Base-by-base conservation (phyloP, 2,797 vertebrate species). In the Yasuhikotakia modesta region DNA sequence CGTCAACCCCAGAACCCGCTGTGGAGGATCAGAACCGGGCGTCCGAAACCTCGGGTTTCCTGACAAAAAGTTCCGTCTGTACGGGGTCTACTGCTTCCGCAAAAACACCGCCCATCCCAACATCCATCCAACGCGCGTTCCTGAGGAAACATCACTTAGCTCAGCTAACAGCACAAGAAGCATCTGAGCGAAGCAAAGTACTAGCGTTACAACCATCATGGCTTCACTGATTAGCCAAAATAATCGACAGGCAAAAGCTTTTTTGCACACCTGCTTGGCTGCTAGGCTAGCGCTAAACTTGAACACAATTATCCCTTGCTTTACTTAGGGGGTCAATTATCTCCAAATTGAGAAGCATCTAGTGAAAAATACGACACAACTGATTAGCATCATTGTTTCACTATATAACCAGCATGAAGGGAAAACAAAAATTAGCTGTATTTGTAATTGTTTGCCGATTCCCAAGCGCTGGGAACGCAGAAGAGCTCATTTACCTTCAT, bases 31-130 rank as follows among this genome's bases (percentile, higher is more conserved):
- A 1, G 90, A 95, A 68, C 95, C 96, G 0, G 96, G 97, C 0
- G 95, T 98, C 19, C 92, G 96, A 64, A 95, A 94, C 90, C 89
- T 98, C 2, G 96, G 97, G 77, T 98, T 98, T 84, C 96, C 97
- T 0, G 95, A 96, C 75, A 94, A 95, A 83, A 94, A 96, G 71
- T 96, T 95, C 67, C 94, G 94, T 10, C 93, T 98, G 3, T 98
- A 96, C 0, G 97, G 97, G 0, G 96, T 96, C 12, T 99, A 96
- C 85, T 99, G 97, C 85, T 99, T 95, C 86, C 92, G 92, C 7
- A 85, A 86, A 0, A 93, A 85, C 81, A 70, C 84, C 21, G 88
- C 87, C 0, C 81, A 50, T 11, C 21, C 80, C 46, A 73, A 77
- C 17, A 12, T 12, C 4, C 73, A 78, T 46, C 19, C 61, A 3